Percentiles rank a stretch among this genome's conserved stretches.
Conservation (phyloP, 2,888 invertebrate species). For the Volucella inflata region DNA sequence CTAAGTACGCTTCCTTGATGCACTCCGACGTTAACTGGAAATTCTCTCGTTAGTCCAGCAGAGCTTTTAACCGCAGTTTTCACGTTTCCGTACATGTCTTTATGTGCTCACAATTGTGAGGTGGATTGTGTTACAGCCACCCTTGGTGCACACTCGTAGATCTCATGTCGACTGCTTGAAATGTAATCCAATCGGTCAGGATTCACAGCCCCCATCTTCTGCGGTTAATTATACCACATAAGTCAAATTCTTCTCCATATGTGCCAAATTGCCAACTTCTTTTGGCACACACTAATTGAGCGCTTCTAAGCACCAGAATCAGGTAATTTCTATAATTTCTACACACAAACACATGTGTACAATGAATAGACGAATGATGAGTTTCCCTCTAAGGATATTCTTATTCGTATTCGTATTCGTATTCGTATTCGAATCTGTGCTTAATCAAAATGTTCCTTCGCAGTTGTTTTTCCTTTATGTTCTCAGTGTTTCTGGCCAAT, state of each 20-base stretch:
- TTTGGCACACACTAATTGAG: slow-evolving; percentile 65
- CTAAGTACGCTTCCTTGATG: too few relatives aligned
- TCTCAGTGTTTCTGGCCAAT: slow-evolving; percentile 43
- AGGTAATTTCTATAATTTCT: slow-evolving; percentile 55
- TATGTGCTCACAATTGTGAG: too few relatives aligned
- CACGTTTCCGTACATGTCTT: too few relatives aligned
- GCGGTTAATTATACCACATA: slow-evolving; percentile 52
- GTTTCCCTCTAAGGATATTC: slow-evolving; percentile 70
- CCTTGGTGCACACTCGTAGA: too few relatives aligned
- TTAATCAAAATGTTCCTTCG: slow-evolving; percentile 57
- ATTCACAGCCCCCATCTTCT: background rate
- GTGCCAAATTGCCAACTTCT: slow-evolving; percentile 52
- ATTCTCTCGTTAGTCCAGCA: too few relatives aligned
- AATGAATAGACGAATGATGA: slow-evolving; percentile 39
- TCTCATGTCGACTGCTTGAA: too few relatives aligned
- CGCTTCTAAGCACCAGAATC: slow-evolving; percentile 62
- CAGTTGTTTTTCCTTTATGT: slow-evolving; percentile 21
- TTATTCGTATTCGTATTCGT: too few relatives aligned
- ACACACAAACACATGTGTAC: background rate
- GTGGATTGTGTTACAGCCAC: too few relatives aligned
- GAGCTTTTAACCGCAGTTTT: too few relatives aligned
- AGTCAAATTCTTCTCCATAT: slow-evolving; percentile 63
- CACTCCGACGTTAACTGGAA: too few relatives aligned
- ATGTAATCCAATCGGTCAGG: background rate
- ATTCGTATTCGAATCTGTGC: background rate